These are phyloP conservation scores for Acanthopagrus latus DNA, from an alignment of 2,797 vertebrate genomes.

Conservation along the genomic window DNA sequence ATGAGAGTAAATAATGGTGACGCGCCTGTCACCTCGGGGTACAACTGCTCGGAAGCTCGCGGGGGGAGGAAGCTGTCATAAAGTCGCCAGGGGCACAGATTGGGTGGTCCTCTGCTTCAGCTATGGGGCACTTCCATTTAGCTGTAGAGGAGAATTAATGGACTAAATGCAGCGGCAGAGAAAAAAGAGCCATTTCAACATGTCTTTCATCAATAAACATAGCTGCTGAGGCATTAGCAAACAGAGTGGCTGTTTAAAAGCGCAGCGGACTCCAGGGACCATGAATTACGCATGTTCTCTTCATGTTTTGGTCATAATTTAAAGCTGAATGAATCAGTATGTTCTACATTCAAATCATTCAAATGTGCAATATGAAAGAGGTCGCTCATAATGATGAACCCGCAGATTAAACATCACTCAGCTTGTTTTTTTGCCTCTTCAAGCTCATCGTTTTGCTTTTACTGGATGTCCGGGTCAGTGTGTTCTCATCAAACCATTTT, in stretches of 20 bases:
- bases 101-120: slow-evolving; percentile 77
- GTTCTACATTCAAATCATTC: slow-evolving; percentile 38
- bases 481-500: slow-evolving; percentile 49
- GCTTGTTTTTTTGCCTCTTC: slow-evolving; percentile 23
- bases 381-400: not conserved
- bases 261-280: slow-evolving; percentile 21
- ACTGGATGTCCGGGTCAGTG: slow-evolving; percentile 19
- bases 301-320: slow-evolving; percentile 32
- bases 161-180: slow-evolving; percentile 51
- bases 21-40: slow-evolving; percentile 78
- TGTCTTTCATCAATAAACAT: slow-evolving; percentile 50
- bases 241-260: slow-evolving; percentile 29
- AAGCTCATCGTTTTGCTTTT: slow-evolving; percentile 49
- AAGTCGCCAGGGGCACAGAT: slow-evolving; percentile 63
- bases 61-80: slow-evolving; percentile 59
- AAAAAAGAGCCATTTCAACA: slow-evolving; percentile 36
- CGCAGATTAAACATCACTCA: slow-evolving; percentile 23
- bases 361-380: slow-evolving; percentile 31
- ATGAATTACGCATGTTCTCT: not conserved
- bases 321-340: slow-evolving; percentile 32
- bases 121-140: slow-evolving; percentile 64
- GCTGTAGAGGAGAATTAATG: slow-evolving; percentile 52
- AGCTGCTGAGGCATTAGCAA: slow-evolving; percentile 14
- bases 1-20: slow-evolving; percentile 79
- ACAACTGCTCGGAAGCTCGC: slow-evolving; percentile 66